phyloP scores from a whole-genome alignment of 2,113 vertebrate genomes.

The Danionella cerebrum region DNA sequence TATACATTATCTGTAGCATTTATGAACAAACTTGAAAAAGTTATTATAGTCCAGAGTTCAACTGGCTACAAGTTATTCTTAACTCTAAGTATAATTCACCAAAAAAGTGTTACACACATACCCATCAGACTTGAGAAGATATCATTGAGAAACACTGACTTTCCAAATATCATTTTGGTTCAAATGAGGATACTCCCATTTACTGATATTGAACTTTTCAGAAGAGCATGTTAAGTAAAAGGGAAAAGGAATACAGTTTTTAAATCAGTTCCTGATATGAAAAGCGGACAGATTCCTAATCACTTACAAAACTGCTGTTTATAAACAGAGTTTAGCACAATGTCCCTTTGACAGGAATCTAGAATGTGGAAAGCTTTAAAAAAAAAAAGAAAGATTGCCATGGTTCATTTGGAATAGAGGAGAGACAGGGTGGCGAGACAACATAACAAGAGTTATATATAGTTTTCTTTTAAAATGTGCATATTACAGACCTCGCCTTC shows the following conservation, averaged over 20 bases:
- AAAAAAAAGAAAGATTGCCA: slow-evolving; percentile 10
- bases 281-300: slow-evolving; percentile 8
- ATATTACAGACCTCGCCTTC: slow-evolving; percentile 43
- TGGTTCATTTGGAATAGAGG: slow-evolving; percentile 19
- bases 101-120: too few species aligned
- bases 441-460: slow-evolving; percentile 48
- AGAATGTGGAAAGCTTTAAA: slow-evolving; percentile 43
- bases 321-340: slow-evolving; percentile 21
- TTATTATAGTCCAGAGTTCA: background rate
- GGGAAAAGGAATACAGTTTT: too few species aligned
- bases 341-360: slow-evolving; percentile 20
- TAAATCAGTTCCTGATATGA: background rate
- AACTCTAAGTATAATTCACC: too few species aligned
- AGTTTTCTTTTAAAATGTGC: slow-evolving; percentile 41
- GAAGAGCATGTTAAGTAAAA: too few species aligned
- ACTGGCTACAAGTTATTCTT: background rate
- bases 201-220: too few species aligned
- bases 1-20: background rate
- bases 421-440: slow-evolving; percentile 29
- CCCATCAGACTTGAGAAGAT: too few species aligned
- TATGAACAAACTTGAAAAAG: background rate
- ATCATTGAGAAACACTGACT: too few species aligned
- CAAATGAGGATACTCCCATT: too few species aligned
- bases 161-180: too few species aligned
- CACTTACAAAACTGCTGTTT: background rate